These are phyloP conservation scores for Myocastor coypus DNA, from an alignment of 2,113 vertebrate genomes.

Conservation along the genomic window DNA sequence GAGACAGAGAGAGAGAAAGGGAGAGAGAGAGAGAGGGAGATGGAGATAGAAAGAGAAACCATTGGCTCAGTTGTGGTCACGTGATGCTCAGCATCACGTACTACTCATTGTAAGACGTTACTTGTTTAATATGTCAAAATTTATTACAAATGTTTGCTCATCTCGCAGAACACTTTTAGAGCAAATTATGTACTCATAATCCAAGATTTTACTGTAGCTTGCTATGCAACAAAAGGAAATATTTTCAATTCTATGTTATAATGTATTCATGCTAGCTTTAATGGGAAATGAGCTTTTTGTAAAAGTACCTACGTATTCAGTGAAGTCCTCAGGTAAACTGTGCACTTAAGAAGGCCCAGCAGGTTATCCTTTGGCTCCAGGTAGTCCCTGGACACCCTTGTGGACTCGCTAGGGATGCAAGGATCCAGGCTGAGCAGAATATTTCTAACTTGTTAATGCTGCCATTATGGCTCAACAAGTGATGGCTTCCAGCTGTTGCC, in stretches of 20 bases:
- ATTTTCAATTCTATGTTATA: conserved; percentile 40
- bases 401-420: not conserved
- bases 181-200: not conserved
- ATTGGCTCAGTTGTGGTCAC: not conserved
- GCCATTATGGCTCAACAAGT: conserved; percentile 62
- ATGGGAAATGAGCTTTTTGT: conserved; percentile 48
- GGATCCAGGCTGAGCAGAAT: conserved; percentile 68
- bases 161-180: not conserved
- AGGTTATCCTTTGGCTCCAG: conserved; percentile 61
- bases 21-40: not conserved
- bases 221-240: not conserved
- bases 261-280: conserved; percentile 51
- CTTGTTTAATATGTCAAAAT: not conserved
- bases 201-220: not conserved
- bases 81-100: not conserved
- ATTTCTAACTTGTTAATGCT: conserved; percentile 78
- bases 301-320: conserved; percentile 52
- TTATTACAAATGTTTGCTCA: not conserved
- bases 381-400: conserved; percentile 51
- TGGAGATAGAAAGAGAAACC: not conserved
- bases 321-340: conserved; percentile 52
- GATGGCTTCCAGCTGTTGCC: conserved; percentile 73
- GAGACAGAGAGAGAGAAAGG: not conserved
- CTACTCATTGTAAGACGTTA: not conserved
- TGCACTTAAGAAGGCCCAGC: conserved; percentile 1